Evolutionary conservation across 2,888 invertebrate species (phyloP), one percentile per base, ranked within the genome.

Genomic region (Notodromas monacha): DNA sequence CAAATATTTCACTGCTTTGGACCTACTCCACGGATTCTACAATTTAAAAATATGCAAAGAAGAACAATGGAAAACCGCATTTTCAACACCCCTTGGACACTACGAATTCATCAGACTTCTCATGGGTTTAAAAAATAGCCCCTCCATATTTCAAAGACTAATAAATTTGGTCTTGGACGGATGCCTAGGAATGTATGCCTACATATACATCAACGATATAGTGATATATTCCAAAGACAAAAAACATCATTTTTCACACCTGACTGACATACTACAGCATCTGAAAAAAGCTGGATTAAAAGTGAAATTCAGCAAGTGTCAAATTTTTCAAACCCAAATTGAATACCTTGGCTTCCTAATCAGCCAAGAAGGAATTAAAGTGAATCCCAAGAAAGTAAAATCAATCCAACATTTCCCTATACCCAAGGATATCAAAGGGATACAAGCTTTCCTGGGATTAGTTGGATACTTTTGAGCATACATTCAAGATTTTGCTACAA

Each of bases 71-170:
- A 32, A 30, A 16, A 32, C 12, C 2, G 32, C 32, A 4, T 32
- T 31, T 13, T 12, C 30, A 2, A 31, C 26, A 10, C 13, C 30
- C 11, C 14, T 6, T 14, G 33, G 33, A 3, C 30, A 31, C n/a
- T 32, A 30, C n/a, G 30, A 30, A 14, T 31, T 32, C n/a, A 32
- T 12, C n/a, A 3, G 21, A 3, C 16, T 11, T 6, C 30, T 26
- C 14, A 32, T 32, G 32, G 32, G 32, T 5, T 10, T 32, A 31
- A 32, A 32, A 21, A 32, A 28, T 5, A 28, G 28, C 21, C 30
- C 32, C 4, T 28, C 12, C n/a, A 32, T 12, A 5, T 32, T 30
- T 11, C 32, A 32, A 21, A 3, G 32, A 4, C 13, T 32, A 4
- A 21, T 13, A 2, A 16, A 32, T 12, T 16, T 13, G 4, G 30